Base-by-base conservation (phyloP, 2,888 invertebrate genomes). In the Synanthedon andrenaeformis region DNA sequence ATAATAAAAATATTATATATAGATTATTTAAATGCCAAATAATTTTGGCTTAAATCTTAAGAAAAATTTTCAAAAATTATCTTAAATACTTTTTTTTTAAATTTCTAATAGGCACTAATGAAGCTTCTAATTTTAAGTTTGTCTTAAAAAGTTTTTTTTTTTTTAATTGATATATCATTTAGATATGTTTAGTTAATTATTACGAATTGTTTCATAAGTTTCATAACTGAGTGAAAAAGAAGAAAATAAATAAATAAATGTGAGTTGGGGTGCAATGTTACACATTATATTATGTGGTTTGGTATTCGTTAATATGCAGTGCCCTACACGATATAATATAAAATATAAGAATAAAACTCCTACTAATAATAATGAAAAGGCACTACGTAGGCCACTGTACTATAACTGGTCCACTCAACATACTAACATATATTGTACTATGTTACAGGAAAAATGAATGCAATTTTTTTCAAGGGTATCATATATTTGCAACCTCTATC, bases 371-470 rank as follows among this genome's bases (percentile, higher is more conserved):
- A 69, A 62, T 66, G 59, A 72, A 83, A 83, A 86, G 86, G 86
- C 86, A 86, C 86, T 84, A 86, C 82, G 57, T 69, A 86, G 85
- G 86, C 86, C 84, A 78, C 82, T 74, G 74, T 80, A 69, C 78
- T 82, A 79, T 67, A 57, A 75, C 76, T 86, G 86, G 86, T 86
- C 86, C 86, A 73, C 72, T 66, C 75, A 10, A 49, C 49, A 49
- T 17, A 49, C 19, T 49, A 49, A 13, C 13, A 14, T 14, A 14
- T 49, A 49, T 8, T 17, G 13, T 8, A 19, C 8, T 14, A 17
- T 49, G 13, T 45, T 45, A 45, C n/a, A 13, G 45, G 45, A 45
- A 45, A 45, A 45, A 45, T 45, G 45, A 45, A 45, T 45, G 11
- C 45, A 45, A 8, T 5, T 35, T 35, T 35, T 35, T 35, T 35